Base-by-base conservation (phyloP, 2,888 invertebrate species). In the Tetranychus truncatus region DNA sequence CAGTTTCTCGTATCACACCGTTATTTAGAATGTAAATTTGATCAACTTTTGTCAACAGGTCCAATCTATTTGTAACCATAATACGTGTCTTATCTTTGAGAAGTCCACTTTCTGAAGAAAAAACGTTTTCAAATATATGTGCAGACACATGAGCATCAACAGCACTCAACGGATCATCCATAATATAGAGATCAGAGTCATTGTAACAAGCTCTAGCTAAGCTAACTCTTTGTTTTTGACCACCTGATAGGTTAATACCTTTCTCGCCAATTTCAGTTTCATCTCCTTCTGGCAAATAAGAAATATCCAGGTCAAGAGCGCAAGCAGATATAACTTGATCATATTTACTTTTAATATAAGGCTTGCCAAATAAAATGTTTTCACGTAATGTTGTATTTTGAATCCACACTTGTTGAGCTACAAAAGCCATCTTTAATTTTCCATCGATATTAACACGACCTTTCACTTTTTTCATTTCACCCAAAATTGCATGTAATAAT, bases 201-300 rank as follows among this genome's bases (percentile, higher is more conserved):
- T 81, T 88, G 83, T 95, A 95, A 1, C 93, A 92, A 1, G 95
- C 94, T 79, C 84, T 83, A 76, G 82, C 82, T 75, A 84, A 76
- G 79, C 83, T 83, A n/a, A 84, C 83, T 66, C 82, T 96, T 97
- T 73, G 73, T 15, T 73, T 73, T 24, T 73, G 73, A 6, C 73
- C 73, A 34, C 73, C 73, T 8, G 34, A 34, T 1, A 73, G n/a
- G 20, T 73, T 73, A 6, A 73, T 73, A 46, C 73, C 73, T 66
- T 73, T 73, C 84, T 99, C 97, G 77, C 99, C 99, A 79, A 99
- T 97, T 86, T 99, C 97, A 0, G 97, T 99, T 81, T 88, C 87
- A 85, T 99, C 97, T 0, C 96, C 95, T 18, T 90, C 95, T 1
- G 85, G 84, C 45, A 87, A 81, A 20, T 34, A 21, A 20, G 82